Evolutionary conservation across 2,888 invertebrate species (phyloP).

Genomic region (Noctua pronuba): DNA sequence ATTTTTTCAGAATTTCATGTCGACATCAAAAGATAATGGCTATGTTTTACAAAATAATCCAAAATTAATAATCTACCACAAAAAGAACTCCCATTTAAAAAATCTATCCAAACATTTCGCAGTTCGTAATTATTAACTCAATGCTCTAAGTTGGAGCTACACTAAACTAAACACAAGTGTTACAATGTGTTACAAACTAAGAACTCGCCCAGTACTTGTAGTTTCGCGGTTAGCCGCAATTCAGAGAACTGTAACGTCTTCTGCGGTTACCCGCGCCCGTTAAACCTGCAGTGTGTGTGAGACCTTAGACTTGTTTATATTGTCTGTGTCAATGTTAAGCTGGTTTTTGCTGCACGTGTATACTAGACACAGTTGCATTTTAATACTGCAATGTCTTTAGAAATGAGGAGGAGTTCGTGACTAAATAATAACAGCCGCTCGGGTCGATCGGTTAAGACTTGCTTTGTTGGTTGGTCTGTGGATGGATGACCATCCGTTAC

Average conservation of each 20-base stretch:
- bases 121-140: neutral
- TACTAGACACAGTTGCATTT: neutral
- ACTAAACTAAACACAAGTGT: constrained; percentile 5
- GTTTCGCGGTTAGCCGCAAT: constrained; percentile 57
- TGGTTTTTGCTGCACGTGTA: neutral
- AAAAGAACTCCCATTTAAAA: neutral
- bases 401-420: too few relatives aligned
- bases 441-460: too few relatives aligned
- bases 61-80: neutral
- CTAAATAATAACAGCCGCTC: too few relatives aligned
- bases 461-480: too few relatives aligned
- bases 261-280: constrained; percentile 42
- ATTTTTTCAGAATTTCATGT: neutral
- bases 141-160: neutral
- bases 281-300: constrained; percentile 16
- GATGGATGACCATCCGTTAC: too few relatives aligned
- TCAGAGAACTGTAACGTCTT: constrained; percentile 47
- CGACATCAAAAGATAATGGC: neutral
- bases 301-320: constrained; percentile 13
- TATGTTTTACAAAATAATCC: neutral
- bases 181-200: constrained; percentile 22
- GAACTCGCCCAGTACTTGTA: constrained; percentile 34
- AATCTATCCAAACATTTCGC: neutral
- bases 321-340: neutral
- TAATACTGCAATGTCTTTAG: neutral